Evolutionary conservation across 2,113 vertebrate genomes (phyloP), one percentile per base, ranked within the genome.

Genomic region (Pseudopodoces humilis): DNA sequence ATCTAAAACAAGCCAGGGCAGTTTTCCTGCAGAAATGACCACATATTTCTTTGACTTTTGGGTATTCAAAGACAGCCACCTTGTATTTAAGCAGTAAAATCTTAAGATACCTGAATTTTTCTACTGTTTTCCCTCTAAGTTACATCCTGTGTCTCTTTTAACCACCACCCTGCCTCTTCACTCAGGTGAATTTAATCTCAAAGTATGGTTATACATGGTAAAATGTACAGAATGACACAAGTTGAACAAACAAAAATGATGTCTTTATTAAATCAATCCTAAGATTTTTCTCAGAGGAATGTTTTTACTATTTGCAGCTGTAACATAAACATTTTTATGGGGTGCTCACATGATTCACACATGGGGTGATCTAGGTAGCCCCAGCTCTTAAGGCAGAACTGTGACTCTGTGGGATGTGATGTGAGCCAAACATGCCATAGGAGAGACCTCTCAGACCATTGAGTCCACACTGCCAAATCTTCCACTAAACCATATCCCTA

Each of bases 361-460:
- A 2, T 21, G 21, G 12, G 16, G 6, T 47, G 21, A 10, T 41
- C 31, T 11, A 5, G 13, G 23, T 28, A 64, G 13, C 13, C 22
- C 3, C n/a, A 89, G 2, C 9, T 39, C 2, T 17, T 25, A n/a
- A 30, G 20, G 16, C 3, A 55, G 13, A 27, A 86, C 30, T 2
- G 1, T 17, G 19, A 22, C 18, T 18, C 27, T 62, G 8, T 62
- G 8, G 5, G 7, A 5, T 4, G 12, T 13, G 47, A 7, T 17
- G 14, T 22, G 31, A 24, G 27, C 17, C 44, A 63, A 44, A 31
- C 0, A 0, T 8, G 18, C 16, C 33, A 17, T 3, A n/a, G 39
- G 41, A 52, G 53, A 60, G 20, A 31, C 13, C 20, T 41, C 39
- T 53, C 24, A 67, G 23, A n/a, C 8, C 33, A 24, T 4, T 39